Evolutionary conservation across 1,140 invertebrate species (phyloP).

Genomic region (Papilio aristodemus): DNA sequence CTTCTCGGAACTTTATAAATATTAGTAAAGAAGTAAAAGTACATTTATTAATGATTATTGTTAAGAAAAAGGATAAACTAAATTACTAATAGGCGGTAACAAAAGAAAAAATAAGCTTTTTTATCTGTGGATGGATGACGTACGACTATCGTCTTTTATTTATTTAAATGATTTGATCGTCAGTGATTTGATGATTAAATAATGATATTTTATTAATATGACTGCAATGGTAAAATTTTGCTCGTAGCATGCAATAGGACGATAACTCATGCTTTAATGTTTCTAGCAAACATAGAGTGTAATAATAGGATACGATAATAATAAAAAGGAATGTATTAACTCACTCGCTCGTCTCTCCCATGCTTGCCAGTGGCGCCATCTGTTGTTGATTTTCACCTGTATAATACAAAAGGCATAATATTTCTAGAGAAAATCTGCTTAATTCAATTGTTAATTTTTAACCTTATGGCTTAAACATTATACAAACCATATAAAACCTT

Average conservation of each 20-base stretch:
- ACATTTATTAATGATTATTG: neutral
- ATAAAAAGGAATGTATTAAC: conserved; percentile 43
- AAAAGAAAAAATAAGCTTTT: neutral
- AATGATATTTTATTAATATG: neutral
- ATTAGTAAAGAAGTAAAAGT: conserved; percentile 4
- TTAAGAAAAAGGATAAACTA: neutral
- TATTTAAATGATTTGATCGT: too few relatives aligned
- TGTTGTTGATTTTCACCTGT: conserved; percentile 70
- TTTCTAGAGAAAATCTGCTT: too few relatives aligned
- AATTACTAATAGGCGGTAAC: neutral
- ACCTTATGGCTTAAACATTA: too few relatives aligned
- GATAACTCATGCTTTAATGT: conserved; percentile 23
- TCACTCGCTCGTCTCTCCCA: conserved; percentile 83
- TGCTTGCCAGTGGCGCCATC: conserved; percentile 82
- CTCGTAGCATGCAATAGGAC: conserved; percentile 22
- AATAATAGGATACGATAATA: neutral
- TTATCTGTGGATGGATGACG: neutral
- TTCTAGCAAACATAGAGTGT: neutral
- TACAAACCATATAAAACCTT: too few relatives aligned
- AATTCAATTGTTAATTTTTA: too few relatives aligned
- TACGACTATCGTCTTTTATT: too few relatives aligned
- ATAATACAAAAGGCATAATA: conserved; percentile 3
- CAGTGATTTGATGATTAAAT: neutral
- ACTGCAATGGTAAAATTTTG: neutral
- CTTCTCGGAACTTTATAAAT: too few relatives aligned